Base-by-base conservation (phyloP, 2,888 invertebrate species). In the Drosophila mercatorum region DNA sequence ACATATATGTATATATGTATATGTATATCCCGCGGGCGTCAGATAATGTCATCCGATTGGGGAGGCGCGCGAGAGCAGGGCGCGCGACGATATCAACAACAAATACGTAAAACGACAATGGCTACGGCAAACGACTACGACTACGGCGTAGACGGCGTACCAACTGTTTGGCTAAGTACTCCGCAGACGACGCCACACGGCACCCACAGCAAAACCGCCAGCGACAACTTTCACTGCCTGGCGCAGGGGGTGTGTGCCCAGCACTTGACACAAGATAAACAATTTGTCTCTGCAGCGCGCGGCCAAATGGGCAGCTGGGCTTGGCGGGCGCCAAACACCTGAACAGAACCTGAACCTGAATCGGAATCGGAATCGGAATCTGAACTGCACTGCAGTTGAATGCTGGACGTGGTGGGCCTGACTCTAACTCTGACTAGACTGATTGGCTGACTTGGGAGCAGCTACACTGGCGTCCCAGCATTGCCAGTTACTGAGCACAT, bases 241-340 rank as follows among this genome's bases (percentile, higher is more conserved):
- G 38, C 1, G 2, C 0, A 1, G 36, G 7, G 3, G 17, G 43
- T 46, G 46, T 76, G 62, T 62, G 68, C 71, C 73, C 49, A 69
- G 71, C 80, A 88, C 84, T 84, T 88, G 88, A 88, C 88, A 88
- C 88, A 80, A 88, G 83, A 83, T 84, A 84, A 84, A 88, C 86
- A 84, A 84, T 83, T 84, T 84, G 84, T 88, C 86, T 83, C 72
- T 81, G 75, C 72, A 66, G 53, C 70, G 67, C 70, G 67, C 81
- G 77, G 68, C 83, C 59, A 83, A 86, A 75, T 78, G 88, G 88
- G 67, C 88, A 84, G 51, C 34, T 12, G 17, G 51, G 72, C 80
- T 88, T 85, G 83, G 80, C 84, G 84, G 83, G 83, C 84, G 84
- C 86, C 86, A 88, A 84, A 88, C 80, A 84, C 88, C 78, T 78